A percentile compares a stretch with the other conserved stretches of the same genome.
Evolutionary conservation across 2,888 invertebrate genomes (phyloP).

Genomic region (Nomada ferruginata): DNA sequence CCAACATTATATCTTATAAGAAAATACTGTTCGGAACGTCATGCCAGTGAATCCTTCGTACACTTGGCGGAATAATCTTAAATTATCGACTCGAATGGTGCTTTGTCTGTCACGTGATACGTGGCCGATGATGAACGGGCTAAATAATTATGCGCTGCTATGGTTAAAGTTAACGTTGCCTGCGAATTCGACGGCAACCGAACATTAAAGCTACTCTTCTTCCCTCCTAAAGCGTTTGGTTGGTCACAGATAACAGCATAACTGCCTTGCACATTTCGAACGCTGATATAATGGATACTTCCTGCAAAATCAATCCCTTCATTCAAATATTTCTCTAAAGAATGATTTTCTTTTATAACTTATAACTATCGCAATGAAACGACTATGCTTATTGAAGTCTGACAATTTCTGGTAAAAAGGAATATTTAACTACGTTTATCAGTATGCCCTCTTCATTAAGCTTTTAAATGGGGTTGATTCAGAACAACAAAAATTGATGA

Average conservation of each 20-base stretch:
- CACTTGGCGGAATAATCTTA: neutral
- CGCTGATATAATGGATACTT: slow-evolving; percentile 77
- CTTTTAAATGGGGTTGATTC: no score
- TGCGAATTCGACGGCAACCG: slow-evolving; percentile 78
- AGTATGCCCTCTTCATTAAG: no score
- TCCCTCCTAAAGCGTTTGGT: slow-evolving; percentile 73
- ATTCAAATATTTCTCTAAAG: neutral
- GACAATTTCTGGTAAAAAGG: no score
- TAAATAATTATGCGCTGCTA: slow-evolving; percentile 74
- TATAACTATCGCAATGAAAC: neutral
- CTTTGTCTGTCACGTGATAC: no score
- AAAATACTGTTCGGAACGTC: neutral
- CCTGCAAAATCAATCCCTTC: slow-evolving; percentile 65
- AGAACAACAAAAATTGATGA: no score
- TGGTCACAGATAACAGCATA: slow-evolving; percentile 80
- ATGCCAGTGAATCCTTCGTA: neutral
- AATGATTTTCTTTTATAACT: neutral
- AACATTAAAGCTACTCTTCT: slow-evolving; percentile 73
- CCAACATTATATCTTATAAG: neutral
- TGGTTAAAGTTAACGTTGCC: slow-evolving; percentile 74
- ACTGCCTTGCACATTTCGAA: slow-evolving; percentile 76
- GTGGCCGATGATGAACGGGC: neutral
- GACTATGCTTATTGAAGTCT: no score
- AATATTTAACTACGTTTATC: no score
- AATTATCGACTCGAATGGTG: no score